Conservation (phyloP, 2,888 invertebrate species). For the Oscheius sp. region DNA sequence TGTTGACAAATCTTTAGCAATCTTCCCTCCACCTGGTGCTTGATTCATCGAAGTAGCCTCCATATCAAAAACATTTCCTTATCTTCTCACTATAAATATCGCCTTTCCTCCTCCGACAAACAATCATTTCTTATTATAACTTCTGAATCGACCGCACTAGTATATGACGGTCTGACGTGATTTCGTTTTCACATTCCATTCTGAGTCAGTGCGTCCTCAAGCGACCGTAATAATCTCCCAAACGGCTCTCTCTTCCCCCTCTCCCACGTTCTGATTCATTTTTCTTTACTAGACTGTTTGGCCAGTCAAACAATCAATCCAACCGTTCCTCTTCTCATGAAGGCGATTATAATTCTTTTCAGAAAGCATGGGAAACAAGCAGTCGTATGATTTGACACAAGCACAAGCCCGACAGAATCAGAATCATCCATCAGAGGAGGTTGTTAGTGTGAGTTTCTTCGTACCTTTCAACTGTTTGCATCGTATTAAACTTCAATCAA, state of each 20-base stretch:
- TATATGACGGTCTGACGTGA: constrained; percentile 17
- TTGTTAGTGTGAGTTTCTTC: neutral
- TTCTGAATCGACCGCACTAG: too few species aligned
- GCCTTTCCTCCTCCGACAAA: too few species aligned
- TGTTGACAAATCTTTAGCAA: too few species aligned
- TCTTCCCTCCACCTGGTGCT: too few species aligned
- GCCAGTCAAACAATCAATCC: too few species aligned
- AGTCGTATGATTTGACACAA: constrained; percentile 20
- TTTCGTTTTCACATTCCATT: constrained; percentile 29
- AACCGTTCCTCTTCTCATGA: neutral
- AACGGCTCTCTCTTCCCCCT: too few species aligned
- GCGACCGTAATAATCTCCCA: constrained; percentile 21
- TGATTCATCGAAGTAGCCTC: too few species aligned
- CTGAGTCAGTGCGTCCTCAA: constrained; percentile 14
- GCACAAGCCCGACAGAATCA: constrained; percentile 14
- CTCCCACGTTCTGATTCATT: neutral
- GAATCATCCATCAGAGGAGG: neutral
- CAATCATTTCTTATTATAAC: too few species aligned
- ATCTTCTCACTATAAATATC: too few species aligned
- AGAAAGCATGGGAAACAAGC: constrained; percentile 20
- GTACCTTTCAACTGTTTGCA: neutral
- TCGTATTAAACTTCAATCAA: neutral
- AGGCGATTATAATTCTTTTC: neutral
- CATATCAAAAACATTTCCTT: too few species aligned
- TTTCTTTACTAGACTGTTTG: too few species aligned